phyloP scores from a whole-genome alignment of 2,888 invertebrate genomes.

The Leptinotarsa tumamoca region DNA sequence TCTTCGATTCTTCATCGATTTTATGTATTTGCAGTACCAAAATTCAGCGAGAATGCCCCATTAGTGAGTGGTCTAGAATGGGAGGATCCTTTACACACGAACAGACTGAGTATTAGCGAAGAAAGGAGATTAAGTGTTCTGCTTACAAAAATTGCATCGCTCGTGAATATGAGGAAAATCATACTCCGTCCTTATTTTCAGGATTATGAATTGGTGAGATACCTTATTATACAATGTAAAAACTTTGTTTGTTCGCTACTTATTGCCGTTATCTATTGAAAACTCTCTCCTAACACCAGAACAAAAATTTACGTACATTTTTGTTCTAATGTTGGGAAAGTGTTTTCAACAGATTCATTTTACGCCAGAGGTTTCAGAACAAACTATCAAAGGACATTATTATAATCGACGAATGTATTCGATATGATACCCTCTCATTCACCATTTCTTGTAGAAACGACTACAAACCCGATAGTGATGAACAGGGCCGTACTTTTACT shows the following conservation, averaged over 20 bases:
- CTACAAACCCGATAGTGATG: neutral
- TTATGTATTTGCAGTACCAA: slow-evolving; percentile 63
- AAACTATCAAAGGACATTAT: too few relatives aligned
- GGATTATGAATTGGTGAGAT: slow-evolving; percentile 75
- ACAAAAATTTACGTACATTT: too few relatives aligned
- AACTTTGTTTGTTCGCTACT: neutral
- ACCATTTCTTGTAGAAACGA: neutral
- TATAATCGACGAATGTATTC: slow-evolving; percentile 3
- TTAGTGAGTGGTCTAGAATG: slow-evolving; percentile 73
- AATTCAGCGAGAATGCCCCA: slow-evolving; percentile 67
- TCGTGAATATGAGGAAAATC: slow-evolving; percentile 70
- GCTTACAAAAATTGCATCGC: slow-evolving; percentile 78
- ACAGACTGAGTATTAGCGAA: slow-evolving; percentile 75
- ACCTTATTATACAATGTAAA: slow-evolving; percentile 12
- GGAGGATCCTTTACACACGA: slow-evolving; percentile 78
- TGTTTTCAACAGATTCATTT: too few relatives aligned
- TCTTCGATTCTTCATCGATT: neutral
- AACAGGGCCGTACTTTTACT: neutral
- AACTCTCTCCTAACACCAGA: too few relatives aligned
- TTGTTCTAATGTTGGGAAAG: too few relatives aligned
- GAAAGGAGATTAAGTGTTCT: slow-evolving; percentile 76
- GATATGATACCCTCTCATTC: neutral
- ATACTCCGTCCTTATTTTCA: slow-evolving; percentile 81
- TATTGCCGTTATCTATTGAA: too few relatives aligned
- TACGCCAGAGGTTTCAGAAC: too few relatives aligned